A percentile compares a stretch with the other conserved stretches of the same genome.
These are phyloP conservation scores for Aradophagus sp. DNA, from an alignment of 1,140 invertebrate species.

Conservation along the genomic window DNA sequence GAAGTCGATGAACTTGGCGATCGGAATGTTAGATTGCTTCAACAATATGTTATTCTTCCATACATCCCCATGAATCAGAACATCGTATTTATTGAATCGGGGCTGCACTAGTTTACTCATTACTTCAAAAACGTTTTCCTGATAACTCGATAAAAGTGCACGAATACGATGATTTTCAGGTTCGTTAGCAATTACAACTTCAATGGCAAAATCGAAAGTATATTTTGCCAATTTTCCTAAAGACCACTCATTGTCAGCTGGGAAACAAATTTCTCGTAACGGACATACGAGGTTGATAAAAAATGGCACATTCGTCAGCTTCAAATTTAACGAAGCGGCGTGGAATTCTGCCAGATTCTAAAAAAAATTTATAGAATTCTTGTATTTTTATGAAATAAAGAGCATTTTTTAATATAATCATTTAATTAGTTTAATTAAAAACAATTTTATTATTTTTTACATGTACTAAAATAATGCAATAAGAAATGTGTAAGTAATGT, in stretches of 20 bases:
- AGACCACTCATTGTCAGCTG: constrained; percentile 23
- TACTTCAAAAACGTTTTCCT: constrained; percentile 13
- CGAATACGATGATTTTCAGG: not conserved
- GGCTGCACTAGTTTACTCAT: constrained; percentile 27
- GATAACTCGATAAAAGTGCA: constrained; percentile 12
- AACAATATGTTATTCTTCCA: constrained; percentile 73
- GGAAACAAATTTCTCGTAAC: constrained; percentile 57
- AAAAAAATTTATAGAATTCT: constrained; percentile 22
- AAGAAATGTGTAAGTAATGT: no score
- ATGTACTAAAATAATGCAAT: no score
- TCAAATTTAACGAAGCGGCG: constrained; percentile 66
- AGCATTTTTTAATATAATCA: no score
- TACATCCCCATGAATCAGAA: constrained; percentile 70
- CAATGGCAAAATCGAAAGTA: constrained; percentile 22
- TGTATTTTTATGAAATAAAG: no score
- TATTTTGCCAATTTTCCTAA: constrained; percentile 33
- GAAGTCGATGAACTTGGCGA: constrained; percentile 68
- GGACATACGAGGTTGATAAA: constrained; percentile 52
- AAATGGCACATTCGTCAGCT: constrained; percentile 55
- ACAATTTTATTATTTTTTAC: no score
- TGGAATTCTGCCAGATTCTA: constrained; percentile 71
- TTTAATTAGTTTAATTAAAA: no score
- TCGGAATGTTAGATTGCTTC: constrained; percentile 30
- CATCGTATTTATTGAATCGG: constrained; percentile 48
- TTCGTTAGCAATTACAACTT: constrained; percentile 46